Base-by-base conservation (phyloP, 2,888 invertebrate species). In the Ochlodes sylvanus region DNA sequence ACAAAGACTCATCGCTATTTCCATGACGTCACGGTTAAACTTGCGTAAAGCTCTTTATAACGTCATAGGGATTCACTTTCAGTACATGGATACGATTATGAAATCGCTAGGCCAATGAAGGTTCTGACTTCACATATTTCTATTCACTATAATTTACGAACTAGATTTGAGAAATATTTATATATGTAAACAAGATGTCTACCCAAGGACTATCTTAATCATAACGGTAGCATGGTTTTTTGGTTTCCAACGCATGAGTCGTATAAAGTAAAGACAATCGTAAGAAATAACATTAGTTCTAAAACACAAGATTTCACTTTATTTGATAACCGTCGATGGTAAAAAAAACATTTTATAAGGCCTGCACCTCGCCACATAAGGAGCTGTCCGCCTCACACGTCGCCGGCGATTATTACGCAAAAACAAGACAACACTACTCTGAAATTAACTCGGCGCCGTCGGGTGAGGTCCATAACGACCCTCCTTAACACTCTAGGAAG, bases 401-500 rank as follows among this genome's bases (percentile, higher is more conserved):
- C 75, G 89, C 65, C 32, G 69, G 73, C 79, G 83, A 86, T 88
- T 88, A 87, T 85, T n/a, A n/a, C n/a, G 85, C 86, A 85, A 88
- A 68, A 56, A 56, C 56, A 61, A 54, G 32, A 34, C 62, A 56
- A 50, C 58, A 21, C 12, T 84, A 85, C 84, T 85, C 82, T 87
- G 79, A 87, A 87, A 89, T 91, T 90, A 91, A 82, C 74, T 72
- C 73, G 75, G 71, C 81, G 84, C 85, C 83, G 81, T 78, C 81
- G 77, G 63, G 58, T 58, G 72, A 74, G 77, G 76, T 75, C 74
- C 78, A 82, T 83, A 84, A 87, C 85, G 83, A 86, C 81, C 80
- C 83, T 81, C 84, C 84, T 82, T 77, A 81, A 81, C 78, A 76
- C 75, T 84, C 78, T 81, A 92, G 92, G 92, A 92, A 92, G 92